phyloP scores from a whole-genome alignment of 2,113 vertebrate species.

The Gambusia holbrooki region DNA sequence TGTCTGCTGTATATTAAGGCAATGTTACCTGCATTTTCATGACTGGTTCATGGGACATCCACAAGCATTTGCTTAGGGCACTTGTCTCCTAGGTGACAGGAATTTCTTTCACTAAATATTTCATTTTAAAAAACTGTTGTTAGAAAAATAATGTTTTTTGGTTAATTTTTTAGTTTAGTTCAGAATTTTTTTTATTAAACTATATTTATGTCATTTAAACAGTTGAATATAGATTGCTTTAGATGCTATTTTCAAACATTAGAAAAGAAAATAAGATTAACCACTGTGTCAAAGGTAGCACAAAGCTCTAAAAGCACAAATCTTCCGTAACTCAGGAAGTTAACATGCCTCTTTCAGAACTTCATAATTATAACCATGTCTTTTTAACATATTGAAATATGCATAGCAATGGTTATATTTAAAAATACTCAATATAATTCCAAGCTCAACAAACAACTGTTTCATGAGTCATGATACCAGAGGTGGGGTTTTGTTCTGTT shows the following conservation, averaged over 20 bases:
- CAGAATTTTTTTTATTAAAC: no score
- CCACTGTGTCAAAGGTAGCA: neutral
- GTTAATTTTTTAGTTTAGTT: neutral
- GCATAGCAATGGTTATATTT: slow-evolving; percentile 12
- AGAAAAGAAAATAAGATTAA: neutral
- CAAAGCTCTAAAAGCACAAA: neutral
- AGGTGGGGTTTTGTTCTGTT: slow-evolving; percentile 31
- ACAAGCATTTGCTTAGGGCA: no score
- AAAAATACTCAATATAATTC: neutral
- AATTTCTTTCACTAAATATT: no score
- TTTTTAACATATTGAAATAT: slow-evolving; percentile 11
- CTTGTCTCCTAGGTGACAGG: no score
- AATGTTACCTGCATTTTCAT: no score
- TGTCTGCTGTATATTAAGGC: no score
- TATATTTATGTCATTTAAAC: no score
- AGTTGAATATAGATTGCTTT: no score
- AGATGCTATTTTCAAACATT: neutral
- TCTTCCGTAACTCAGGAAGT: neutral
- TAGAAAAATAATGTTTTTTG: no score
- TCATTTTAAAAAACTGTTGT: no score
- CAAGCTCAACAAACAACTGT: slow-evolving; percentile 12
- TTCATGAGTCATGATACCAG: slow-evolving; percentile 24
- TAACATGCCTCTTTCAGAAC: neutral
- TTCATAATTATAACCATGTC: neutral
- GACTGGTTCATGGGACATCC: no score